Base-by-base conservation (phyloP, 92 coral and sea anemone genomes). In the Diadumene lineata region DNA sequence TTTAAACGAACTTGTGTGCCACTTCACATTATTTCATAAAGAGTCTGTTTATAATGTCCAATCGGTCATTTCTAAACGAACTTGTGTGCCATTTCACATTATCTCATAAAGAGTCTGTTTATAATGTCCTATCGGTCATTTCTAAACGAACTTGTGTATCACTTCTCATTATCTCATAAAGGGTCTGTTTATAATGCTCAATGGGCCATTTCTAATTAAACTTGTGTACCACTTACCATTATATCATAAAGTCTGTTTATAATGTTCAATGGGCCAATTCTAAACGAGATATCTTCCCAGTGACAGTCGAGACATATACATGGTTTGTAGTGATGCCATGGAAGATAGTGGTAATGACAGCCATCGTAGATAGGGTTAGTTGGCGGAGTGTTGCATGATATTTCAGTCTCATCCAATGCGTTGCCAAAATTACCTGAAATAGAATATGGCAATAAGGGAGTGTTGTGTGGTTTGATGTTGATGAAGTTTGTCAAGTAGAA, bases 321-420 rank as follows among this genome's bases (percentile, higher is more conserved):
- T 0, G 97, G 97, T 48, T 92, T 92, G 50, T 86, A 84, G 77
- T 81, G 82, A 48, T 81, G 77, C 97, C 97, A 92, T 19, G 97
- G 97, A 0, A 92, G 71, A 78, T 88, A 89, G 57, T 85, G 86
- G 76, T 92, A 92, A 43, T 82, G 76, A 19, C 55, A 73, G 31
- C 93, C 92, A 32, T 92, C 97, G 43, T 68, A 82, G 56, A 92
- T 82, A 6, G 97, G 81, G 72, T 89, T 89, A 27, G 88, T 81
- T 33, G 97, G 97, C n/a, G 94, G 86, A n/a, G 97, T 92, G 64
- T 83, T 92, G 33, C 89, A 89, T 60, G 93, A 77, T 21, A 88
- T 90, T 25, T 80, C 97, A 1, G 97, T 79, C 74, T 92, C 91
- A 31, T 92, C 97, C 34, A 92, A 66, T 55, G 66, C 82, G 77